A percentile compares a stretch with the other conserved stretches of the same genome.
These are phyloP conservation scores for Perodicticus potto DNA, from an alignment of 2,797 vertebrate species.

Conservation along the genomic window DNA sequence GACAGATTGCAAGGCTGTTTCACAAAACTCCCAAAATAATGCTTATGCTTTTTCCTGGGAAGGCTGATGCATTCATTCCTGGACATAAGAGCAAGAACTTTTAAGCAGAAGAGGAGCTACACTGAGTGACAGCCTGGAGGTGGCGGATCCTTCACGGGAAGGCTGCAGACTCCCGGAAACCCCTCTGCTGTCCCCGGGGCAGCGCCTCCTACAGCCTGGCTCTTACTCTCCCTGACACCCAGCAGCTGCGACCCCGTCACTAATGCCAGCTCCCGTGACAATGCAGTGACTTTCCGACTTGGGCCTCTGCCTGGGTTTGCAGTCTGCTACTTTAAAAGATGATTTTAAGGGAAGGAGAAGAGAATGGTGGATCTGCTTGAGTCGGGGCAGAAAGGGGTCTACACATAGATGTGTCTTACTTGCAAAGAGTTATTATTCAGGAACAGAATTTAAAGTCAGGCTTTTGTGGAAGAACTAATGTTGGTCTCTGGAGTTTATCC, in stretches of 20 bases:
- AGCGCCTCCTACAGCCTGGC: accelerated
- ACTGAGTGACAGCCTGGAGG: accelerated
- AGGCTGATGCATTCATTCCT: background rate
- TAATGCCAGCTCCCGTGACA: accelerated
- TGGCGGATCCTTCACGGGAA: accelerated
- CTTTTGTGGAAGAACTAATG: background rate
- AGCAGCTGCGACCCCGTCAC: accelerated
- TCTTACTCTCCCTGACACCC: accelerated
- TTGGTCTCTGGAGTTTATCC: background rate
- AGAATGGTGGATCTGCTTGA: background rate
- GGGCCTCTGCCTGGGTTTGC: background rate
- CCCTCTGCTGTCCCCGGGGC: accelerated
- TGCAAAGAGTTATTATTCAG: background rate
- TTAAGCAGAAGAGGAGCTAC: background rate
- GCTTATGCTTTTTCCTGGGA: background rate
- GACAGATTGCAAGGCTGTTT: background rate
- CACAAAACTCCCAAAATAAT: background rate
- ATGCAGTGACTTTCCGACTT: background rate
- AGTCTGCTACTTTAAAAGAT: background rate
- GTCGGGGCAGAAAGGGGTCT: background rate
- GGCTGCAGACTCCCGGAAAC: accelerated
- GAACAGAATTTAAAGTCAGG: background rate
- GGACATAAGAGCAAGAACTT: background rate
- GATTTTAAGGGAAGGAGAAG: background rate
- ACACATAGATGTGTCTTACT: background rate